phyloP scores from a whole-genome alignment of 2,888 invertebrate species.

The Pollenia labialis region DNA sequence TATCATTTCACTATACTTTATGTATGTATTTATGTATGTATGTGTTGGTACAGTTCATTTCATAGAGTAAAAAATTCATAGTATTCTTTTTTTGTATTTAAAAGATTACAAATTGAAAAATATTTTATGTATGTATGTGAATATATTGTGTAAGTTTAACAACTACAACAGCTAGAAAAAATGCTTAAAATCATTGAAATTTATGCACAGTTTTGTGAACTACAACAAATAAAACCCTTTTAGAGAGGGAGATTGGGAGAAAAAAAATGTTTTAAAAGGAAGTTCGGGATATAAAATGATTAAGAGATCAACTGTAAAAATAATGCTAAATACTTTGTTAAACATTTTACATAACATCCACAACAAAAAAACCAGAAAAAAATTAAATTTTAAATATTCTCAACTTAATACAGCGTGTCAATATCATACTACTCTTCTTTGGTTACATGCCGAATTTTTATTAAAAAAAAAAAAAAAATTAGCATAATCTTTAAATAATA shows the following conservation, averaged over 20 bases:
- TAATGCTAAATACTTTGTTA: slow-evolving; percentile 34
- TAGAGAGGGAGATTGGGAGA: not conserved
- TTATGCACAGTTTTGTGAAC: slow-evolving; percentile 43
- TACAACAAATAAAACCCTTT: not conserved
- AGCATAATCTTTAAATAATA: slow-evolving; percentile 33
- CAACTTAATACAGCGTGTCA: slow-evolving; percentile 37
- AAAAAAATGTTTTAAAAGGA: slow-evolving; percentile 2
- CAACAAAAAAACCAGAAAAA: not conserved
- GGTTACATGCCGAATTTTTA: no score
- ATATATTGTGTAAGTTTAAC: slow-evolving; percentile 9
- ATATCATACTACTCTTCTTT: slow-evolving; percentile 11
- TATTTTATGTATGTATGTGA: slow-evolving; percentile 35
- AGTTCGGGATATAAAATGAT: slow-evolving; percentile 32
- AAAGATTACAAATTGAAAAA: slow-evolving; percentile 69
- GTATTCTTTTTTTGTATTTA: slow-evolving; percentile 9
- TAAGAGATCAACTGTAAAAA: slow-evolving; percentile 31
- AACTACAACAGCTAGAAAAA: not conserved
- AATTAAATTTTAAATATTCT: not conserved
- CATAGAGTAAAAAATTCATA: not conserved
- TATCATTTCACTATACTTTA: not conserved
- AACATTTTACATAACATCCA: slow-evolving; percentile 12
- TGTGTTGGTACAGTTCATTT: not conserved
- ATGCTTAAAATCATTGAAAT: slow-evolving; percentile 49
- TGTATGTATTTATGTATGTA: not conserved
- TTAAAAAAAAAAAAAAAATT: not conserved